These are phyloP conservation scores for Platorchestia sp. DNA, from an alignment of 1,140 invertebrate species.

Conservation along the genomic window DNA sequence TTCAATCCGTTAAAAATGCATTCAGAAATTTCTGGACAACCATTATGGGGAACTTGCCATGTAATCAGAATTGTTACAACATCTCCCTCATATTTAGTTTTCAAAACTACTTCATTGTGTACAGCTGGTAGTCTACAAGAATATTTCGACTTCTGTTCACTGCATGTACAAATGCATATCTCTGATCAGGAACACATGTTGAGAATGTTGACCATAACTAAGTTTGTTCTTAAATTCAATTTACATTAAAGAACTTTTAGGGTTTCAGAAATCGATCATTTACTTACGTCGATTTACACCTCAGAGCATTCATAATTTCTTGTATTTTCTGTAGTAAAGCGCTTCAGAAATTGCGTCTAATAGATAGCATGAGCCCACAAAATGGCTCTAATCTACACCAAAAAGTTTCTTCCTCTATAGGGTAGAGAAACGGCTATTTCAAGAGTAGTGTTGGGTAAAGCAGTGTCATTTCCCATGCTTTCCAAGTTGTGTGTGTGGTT, in stretches of 20 bases:
- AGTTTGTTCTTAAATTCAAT: no score
- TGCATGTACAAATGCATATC: no score
- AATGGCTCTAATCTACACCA: no score
- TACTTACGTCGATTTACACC: no score
- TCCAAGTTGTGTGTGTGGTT: background rate
- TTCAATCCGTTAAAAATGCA: background rate
- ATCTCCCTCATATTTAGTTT: background rate
- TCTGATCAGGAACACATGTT: background rate
- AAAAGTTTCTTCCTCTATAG: no score
- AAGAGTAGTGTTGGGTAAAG: background rate
- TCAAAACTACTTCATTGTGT: background rate
- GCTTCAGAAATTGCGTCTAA: no score
- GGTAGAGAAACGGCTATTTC: no score
- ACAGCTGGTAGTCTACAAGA: background rate
- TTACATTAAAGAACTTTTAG: no score
- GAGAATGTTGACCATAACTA: background rate
- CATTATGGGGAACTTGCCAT: background rate
- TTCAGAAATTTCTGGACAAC: background rate
- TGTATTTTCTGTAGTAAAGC: no score
- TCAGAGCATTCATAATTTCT: no score
- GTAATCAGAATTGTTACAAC: background rate
- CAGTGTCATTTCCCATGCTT: background rate
- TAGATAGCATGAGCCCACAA: no score
- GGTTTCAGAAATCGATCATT: no score
- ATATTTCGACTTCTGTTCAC: background rate